phyloP scores from a whole-genome alignment of 2,888 invertebrate species.

The Acleris emargana region DNA sequence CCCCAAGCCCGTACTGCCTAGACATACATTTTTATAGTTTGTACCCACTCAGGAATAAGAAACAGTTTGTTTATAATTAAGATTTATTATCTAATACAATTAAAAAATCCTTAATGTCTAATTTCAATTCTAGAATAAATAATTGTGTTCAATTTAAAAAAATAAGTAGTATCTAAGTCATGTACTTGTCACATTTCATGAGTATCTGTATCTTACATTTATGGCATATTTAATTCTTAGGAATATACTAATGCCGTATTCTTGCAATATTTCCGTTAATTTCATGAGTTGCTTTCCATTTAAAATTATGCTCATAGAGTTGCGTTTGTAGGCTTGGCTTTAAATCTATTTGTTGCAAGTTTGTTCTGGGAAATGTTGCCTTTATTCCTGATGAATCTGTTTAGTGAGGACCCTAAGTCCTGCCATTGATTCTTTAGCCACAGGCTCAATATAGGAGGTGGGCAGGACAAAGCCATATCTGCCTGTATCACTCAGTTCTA shows the following conservation, averaged over 20 bases:
- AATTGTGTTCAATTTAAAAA: neutral
- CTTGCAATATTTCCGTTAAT: neutral
- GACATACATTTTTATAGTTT: no score
- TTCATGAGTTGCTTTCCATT: neutral
- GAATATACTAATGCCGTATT: no score
- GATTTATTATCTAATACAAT: constrained; percentile 1
- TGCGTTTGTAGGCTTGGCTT: no score
- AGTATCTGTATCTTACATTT: constrained; percentile 29
- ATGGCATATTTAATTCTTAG: constrained; percentile 10
- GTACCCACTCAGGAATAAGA: neutral
- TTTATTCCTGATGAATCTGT: constrained; percentile 49
- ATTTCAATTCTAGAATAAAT: constrained; percentile 26
- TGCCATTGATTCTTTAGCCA: constrained; percentile 89
- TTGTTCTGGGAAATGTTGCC: neutral
- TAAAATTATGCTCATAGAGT: neutral
- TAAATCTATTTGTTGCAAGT: neutral
- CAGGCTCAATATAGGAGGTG: constrained; percentile 88
- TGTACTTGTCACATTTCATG: constrained; percentile 1
- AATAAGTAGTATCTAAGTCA: neutral
- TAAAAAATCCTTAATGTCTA: constrained; percentile 9
- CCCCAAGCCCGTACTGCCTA: no score
- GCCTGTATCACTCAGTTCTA: constrained; percentile 94
- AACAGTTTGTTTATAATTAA: neutral
- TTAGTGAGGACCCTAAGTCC: constrained; percentile 86
- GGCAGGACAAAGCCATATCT: constrained; percentile 94